Percentiles rank a stretch among this genome's conserved stretches.
Conservation (phyloP, 2,888 invertebrate species). For the Acanthosepion esculentum region DNA sequence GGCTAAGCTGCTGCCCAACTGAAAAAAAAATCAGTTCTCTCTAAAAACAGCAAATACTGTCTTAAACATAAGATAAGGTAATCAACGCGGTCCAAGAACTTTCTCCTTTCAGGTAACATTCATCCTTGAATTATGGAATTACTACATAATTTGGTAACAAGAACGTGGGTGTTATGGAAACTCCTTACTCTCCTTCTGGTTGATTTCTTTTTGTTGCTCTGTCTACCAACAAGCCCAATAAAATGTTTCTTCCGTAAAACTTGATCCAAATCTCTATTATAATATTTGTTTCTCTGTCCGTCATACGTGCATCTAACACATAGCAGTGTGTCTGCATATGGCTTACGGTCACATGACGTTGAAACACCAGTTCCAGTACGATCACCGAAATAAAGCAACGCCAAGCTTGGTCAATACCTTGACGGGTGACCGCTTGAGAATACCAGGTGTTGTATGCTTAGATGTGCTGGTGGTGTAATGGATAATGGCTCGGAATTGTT, state of each 20-base stretch:
- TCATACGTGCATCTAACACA: too few relatives aligned
- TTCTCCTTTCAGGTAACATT: not conserved
- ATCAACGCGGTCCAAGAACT: not conserved
- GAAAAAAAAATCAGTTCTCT: not conserved
- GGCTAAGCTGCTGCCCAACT: not conserved
- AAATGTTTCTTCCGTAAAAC: too few relatives aligned
- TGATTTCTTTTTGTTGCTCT: not conserved
- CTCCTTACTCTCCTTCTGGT: not conserved
- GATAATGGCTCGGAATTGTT: too few relatives aligned
- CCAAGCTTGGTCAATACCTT: too few relatives aligned
- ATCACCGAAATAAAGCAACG: too few relatives aligned
- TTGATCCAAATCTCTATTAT: not conserved
- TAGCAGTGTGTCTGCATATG: too few relatives aligned
- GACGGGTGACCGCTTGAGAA: too few relatives aligned
- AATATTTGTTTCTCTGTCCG: not conserved
- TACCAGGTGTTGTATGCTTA: too few relatives aligned
- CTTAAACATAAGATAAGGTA: not conserved
- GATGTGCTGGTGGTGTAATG: too few relatives aligned
- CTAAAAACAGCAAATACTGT: not conserved
- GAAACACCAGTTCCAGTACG: too few relatives aligned
- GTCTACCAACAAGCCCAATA: too few relatives aligned
- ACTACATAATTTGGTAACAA: not conserved
- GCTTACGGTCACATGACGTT: too few relatives aligned
- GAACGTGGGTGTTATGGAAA: not conserved
- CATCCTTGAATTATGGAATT: not conserved